Evolutionary conservation across 2,888 invertebrate genomes (phyloP).

Genomic region (Chydorus sphaericus): DNA sequence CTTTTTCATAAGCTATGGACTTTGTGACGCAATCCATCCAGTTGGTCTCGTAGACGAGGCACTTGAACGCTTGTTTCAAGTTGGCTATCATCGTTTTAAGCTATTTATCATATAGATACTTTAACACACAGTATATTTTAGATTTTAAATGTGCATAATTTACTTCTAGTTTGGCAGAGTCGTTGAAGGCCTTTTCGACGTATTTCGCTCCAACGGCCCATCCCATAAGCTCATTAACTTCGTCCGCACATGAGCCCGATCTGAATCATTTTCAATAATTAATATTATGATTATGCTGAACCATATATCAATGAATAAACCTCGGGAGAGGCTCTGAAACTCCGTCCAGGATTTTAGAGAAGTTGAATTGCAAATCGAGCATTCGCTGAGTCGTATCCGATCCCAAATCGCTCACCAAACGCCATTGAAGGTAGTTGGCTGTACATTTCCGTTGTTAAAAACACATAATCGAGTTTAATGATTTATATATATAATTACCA

Average conservation of each 20-base stretch:
- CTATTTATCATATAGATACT: too few relatives aligned
- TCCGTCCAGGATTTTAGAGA: slow-evolving; percentile 19
- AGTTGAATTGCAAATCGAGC: slow-evolving; percentile 20
- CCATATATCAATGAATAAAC: too few relatives aligned
- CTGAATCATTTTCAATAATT: neutral
- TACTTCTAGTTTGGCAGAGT: slow-evolving; percentile 19
- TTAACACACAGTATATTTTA: too few relatives aligned
- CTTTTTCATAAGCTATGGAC: slow-evolving; percentile 27
- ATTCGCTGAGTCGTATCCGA: slow-evolving; percentile 19
- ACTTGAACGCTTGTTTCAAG: slow-evolving; percentile 13
- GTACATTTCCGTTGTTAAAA: slow-evolving; percentile 24
- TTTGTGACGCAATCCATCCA: slow-evolving; percentile 29
- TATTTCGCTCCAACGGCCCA: slow-evolving; percentile 21
- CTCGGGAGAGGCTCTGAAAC: slow-evolving; percentile 18
- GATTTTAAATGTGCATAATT: too few relatives aligned
- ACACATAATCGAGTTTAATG: too few relatives aligned
- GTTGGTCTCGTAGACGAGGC: slow-evolving; percentile 18
- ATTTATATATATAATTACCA: neutral
- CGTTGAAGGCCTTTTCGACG: slow-evolving; percentile 19
- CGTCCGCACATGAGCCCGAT: slow-evolving; percentile 20
- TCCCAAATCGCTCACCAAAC: slow-evolving; percentile 26
- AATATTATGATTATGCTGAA: too few relatives aligned
- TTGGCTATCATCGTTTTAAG: slow-evolving; percentile 11
- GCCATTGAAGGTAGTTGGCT: slow-evolving; percentile 64
- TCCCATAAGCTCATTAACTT: slow-evolving; percentile 19